phyloP scores from a whole-genome alignment of 2,888 invertebrate species.

The Marasmarcha lunaedactyla region DNA sequence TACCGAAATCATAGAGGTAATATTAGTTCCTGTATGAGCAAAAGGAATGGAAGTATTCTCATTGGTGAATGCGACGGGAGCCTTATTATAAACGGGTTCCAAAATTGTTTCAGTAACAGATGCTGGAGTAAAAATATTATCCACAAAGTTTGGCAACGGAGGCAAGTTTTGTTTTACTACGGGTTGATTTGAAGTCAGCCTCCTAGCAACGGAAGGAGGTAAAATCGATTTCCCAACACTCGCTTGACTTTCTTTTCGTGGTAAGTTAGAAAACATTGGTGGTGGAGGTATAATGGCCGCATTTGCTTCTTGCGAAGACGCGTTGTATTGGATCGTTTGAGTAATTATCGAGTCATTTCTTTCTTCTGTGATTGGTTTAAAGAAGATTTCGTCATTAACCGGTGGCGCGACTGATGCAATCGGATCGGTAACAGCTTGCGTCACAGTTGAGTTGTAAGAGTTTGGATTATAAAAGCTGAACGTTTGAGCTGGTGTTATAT shows the following conservation, averaged over 20 bases:
- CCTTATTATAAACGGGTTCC: no score
- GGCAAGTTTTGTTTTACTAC: slow-evolving; percentile 31
- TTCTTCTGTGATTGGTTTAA: not conserved
- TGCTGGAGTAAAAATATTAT: slow-evolving; percentile 42
- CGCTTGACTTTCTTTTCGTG: slow-evolving; percentile 23
- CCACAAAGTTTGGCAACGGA: slow-evolving; percentile 18
- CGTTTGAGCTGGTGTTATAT: slow-evolving; percentile 6
- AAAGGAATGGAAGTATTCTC: no score
- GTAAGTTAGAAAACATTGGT: slow-evolving; percentile 45
- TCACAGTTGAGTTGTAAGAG: not conserved
- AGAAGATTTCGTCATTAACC: not conserved
- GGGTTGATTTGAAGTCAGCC: slow-evolving; percentile 42
- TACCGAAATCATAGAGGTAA: no score
- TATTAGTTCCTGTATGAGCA: no score
- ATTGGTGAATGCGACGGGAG: no score
- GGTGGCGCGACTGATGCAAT: not conserved
- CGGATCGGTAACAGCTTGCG: not conserved
- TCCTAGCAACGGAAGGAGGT: slow-evolving; percentile 55
- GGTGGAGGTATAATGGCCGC: slow-evolving; percentile 47
- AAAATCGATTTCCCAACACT: slow-evolving; percentile 35
- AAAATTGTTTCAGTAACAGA: slow-evolving; percentile 15
- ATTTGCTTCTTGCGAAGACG: slow-evolving; percentile 8
- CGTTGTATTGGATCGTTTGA: not conserved
- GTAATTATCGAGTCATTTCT: not conserved
- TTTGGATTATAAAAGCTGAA: slow-evolving; percentile 1